Evolutionary conservation across 1,140 invertebrate species (phyloP).

Genomic region (Steinernema khuongi): DNA sequence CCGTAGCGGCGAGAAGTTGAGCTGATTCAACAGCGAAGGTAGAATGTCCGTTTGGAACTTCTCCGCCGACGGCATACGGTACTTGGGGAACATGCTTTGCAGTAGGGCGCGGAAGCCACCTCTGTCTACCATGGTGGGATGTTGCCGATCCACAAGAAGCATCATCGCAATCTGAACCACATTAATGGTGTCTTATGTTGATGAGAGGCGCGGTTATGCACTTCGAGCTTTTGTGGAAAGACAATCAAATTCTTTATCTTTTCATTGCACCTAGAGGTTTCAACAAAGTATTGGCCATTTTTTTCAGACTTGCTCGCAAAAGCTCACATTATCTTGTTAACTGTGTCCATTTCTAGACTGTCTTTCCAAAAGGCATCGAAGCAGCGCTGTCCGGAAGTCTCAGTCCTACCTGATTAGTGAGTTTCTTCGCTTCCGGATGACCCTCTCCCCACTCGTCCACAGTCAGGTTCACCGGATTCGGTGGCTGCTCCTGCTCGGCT

Average conservation of each 20-base stretch:
- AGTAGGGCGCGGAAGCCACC: slow-evolving; percentile 31
- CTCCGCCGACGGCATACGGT: slow-evolving; percentile 23
- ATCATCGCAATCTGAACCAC: slow-evolving; percentile 38
- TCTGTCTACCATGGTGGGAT: slow-evolving; percentile 28
- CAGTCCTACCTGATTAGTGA: slow-evolving; percentile 22
- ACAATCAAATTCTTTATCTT: slow-evolving; percentile 2
- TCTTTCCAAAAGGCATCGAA: background rate
- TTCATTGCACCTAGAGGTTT: slow-evolving; percentile 12
- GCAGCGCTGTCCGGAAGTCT: slow-evolving; percentile 13
- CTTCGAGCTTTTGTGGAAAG: background rate
- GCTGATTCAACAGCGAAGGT: slow-evolving; percentile 23
- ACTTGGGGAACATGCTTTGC: slow-evolving; percentile 24
- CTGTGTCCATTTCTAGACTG: too few relatives aligned
- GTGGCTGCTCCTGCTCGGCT: background rate
- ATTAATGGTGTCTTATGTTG: too few relatives aligned
- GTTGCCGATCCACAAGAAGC: slow-evolving; percentile 32
- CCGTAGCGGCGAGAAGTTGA: background rate
- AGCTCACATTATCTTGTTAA: too few relatives aligned
- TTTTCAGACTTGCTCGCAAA: background rate
- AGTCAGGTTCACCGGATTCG: slow-evolving; percentile 13
- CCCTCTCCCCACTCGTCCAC: slow-evolving; percentile 16
- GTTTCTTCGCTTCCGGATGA: slow-evolving; percentile 23
- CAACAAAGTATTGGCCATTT: too few relatives aligned
- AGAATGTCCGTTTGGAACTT: slow-evolving; percentile 26
- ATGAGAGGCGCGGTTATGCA: too few relatives aligned